Evolutionary conservation across 2,888 invertebrate species (phyloP), one percentile per base, ranked within the genome.

Genomic region (Chorisops tibialis): DNA sequence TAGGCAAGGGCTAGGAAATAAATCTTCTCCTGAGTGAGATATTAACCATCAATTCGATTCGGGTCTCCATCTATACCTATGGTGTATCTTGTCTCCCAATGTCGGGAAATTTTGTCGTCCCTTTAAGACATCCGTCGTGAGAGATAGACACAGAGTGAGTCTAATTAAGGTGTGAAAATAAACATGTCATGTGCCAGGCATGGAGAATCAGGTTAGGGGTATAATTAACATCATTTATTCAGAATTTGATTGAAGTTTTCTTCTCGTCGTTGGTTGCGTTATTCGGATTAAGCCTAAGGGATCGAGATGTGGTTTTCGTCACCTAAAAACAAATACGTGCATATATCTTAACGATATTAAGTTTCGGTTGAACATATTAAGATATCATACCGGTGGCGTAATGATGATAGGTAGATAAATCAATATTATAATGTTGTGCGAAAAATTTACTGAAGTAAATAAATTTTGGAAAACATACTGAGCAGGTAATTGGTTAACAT

Each of bases 201-300:
- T 48, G 19, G n/a, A 47, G 38, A 59, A 63, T 63, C 52, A 56
- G 54, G 59, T 63, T 60, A 63, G 59, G n/a, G 59, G 21, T 39
- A 54, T 63, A 63, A 63, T 63, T 59, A 63, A 63, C 60, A 60
- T 59, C 54, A 60, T 63, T 63, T 59, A 63, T 63, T 59, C 54
- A 56, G 59, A 63, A 60, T 60, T 60, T 63, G 51, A 63, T 59
- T 59, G 59, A 51, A 59, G 59, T 63, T 62, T 39, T n/a, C 35
- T 50, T 19, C 30, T 30, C 30, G 35, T 30, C 6, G 16, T 30
- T 9, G 30, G 30, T 30, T 30, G 30, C 30, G 30, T 30, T 30
- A 9, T 30, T 30, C 9, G 30, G 30, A 30, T 30, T n/a, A 30
- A 30, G 30, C 30, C 30, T 2, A 30, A 5, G 2, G 30, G 7